Percentiles rank a stretch among this genome's conserved stretches.
Conservation (phyloP, 2,797 vertebrate species). For the Eremophila alpestris region DNA sequence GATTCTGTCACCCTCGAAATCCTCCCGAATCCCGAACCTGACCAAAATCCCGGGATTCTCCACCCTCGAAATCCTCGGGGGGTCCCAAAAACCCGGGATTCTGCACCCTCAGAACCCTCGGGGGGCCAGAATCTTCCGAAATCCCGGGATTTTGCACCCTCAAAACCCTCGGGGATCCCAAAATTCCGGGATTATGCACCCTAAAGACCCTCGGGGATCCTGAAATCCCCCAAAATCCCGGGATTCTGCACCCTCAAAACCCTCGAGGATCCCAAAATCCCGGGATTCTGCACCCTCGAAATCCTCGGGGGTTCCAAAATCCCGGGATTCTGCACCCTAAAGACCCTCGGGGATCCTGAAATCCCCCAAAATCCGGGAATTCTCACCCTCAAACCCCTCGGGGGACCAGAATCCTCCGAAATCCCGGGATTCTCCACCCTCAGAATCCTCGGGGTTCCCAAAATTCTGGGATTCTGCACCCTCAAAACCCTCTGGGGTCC, state of each 20-base stretch:
- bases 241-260: neutral
- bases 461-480: neutral
- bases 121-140: neutral
- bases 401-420: too few species aligned
- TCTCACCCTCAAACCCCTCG: too few species aligned
- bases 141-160: neutral
- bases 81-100: neutral
- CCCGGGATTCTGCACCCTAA: neutral
- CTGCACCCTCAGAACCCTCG: accelerated
- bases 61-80: neutral
- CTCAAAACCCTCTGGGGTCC: neutral
- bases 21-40: too few species aligned
- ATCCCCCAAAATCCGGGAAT: too few species aligned
- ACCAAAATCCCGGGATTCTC: too few species aligned
- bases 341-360: too few species aligned
- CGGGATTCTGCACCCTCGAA: neutral
- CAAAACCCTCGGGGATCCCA: too few species aligned
- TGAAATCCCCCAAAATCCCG: too few species aligned
- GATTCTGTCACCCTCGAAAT: neutral
- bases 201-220: too few species aligned
- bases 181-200: neutral
- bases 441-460: neutral
- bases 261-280: too few species aligned
- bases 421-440: neutral
- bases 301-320: too few species aligned